Conservation (phyloP, 2,113 vertebrate genomes). For the Ophthalmolycus amberensis region DNA sequence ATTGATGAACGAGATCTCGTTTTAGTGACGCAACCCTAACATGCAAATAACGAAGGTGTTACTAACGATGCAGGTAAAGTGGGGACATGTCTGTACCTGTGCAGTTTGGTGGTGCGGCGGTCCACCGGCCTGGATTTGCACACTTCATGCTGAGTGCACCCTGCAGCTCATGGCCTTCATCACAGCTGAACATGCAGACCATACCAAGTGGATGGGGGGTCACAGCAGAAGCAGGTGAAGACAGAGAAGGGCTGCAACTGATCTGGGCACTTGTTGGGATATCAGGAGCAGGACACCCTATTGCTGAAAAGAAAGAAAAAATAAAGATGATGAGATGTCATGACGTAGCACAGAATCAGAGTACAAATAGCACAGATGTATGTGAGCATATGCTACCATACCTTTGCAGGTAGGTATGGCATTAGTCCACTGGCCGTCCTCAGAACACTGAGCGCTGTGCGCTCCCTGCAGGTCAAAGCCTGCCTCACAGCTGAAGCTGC, state of each 20-base stretch:
- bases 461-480: slow-evolving; percentile 70
- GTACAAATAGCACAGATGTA: not conserved
- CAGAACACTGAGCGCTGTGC: slow-evolving; percentile 45
- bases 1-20: not conserved
- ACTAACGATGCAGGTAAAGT: not conserved
- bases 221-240: not conserved
- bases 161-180: slow-evolving; percentile 62
- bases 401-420: slow-evolving; percentile 67
- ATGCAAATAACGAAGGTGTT: not conserved
- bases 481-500: slow-evolving; percentile 68
- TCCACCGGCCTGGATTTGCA: slow-evolving; percentile 61
- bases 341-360: too few species aligned
- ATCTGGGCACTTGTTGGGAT: slow-evolving; percentile 48
- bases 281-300: slow-evolving; percentile 53
- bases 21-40: not conserved
- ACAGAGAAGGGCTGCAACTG: slow-evolving; percentile 38
- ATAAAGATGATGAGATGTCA: not conserved
- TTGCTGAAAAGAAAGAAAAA: slow-evolving; percentile 29
- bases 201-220: slow-evolving; percentile 16
- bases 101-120: slow-evolving; percentile 57
- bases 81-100: slow-evolving; percentile 50
- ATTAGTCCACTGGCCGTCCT: slow-evolving; percentile 59
- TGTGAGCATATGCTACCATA: slow-evolving; percentile 14
- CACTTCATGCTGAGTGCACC: slow-evolving; percentile 59
- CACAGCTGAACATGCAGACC: slow-evolving; percentile 65